Evolutionary conservation across 2,797 vertebrate genomes (phyloP).

Genomic region (Phalanger gymnotis): DNA sequence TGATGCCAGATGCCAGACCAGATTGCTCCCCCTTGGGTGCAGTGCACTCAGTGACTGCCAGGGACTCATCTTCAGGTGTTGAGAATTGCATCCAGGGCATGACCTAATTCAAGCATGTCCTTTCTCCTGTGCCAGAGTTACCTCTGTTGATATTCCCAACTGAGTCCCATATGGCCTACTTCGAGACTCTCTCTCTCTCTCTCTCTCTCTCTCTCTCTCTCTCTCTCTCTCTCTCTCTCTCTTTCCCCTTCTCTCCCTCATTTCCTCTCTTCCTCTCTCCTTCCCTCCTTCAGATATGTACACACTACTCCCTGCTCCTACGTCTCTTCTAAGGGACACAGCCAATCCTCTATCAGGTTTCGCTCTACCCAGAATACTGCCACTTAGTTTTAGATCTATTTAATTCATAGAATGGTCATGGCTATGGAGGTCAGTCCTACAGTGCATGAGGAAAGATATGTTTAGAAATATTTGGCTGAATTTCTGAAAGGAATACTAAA

Average conservation of each 20-base stretch:
- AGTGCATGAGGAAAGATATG: slow-evolving; percentile 20
- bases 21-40: slow-evolving; percentile 82
- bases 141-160: slow-evolving; percentile 78
- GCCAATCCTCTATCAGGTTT: background rate
- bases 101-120: slow-evolving; percentile 84
- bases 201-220: background rate
- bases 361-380: background rate
- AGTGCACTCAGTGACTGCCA: slow-evolving; percentile 79
- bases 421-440: slow-evolving; percentile 31
- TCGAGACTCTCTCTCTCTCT: slow-evolving; percentile 15
- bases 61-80: slow-evolving; percentile 77
- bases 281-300: slow-evolving; percentile 29
- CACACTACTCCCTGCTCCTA: background rate
- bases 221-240: background rate
- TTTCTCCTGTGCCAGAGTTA: slow-evolving; percentile 74
- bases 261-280: background rate
- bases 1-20: slow-evolving; percentile 82
- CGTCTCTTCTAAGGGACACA: background rate
- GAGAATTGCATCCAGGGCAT: slow-evolving; percentile 78
- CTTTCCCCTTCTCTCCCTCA: background rate
- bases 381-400: slow-evolving; percentile 19
- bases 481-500: slow-evolving; percentile 14
- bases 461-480: background rate
- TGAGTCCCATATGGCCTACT: slow-evolving; percentile 81
- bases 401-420: background rate